Percentiles rank a stretch among this genome's conserved stretches.
Evolutionary conservation across 2,888 invertebrate genomes (phyloP).

Genomic region (Bruchidius siliquastri): DNA sequence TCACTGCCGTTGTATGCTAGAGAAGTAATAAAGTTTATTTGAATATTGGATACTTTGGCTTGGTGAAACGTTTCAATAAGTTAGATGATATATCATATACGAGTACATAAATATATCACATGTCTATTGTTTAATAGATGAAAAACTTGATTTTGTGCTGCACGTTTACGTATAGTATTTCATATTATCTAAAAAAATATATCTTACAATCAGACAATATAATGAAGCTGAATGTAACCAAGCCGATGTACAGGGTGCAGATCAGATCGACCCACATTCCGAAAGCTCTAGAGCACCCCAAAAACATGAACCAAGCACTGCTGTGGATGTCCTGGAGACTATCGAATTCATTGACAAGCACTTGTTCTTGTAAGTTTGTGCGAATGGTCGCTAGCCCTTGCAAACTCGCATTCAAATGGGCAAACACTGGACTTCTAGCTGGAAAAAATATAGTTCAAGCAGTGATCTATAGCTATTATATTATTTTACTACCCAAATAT

Average conservation of each 20-base stretch:
- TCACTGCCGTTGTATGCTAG: slow-evolving; percentile 42
- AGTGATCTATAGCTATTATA: too few species aligned
- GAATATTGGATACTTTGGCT: too few species aligned
- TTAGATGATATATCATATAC: too few species aligned
- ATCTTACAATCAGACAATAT: slow-evolving; percentile 39
- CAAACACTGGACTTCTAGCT: slow-evolving; percentile 74
- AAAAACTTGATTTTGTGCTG: too few species aligned
- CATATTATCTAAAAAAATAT: neutral
- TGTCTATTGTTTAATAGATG: too few species aligned
- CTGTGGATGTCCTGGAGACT: slow-evolving; percentile 58
- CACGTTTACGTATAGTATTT: neutral
- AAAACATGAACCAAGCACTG: slow-evolving; percentile 68
- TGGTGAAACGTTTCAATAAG: too few species aligned
- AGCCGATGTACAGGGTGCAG: slow-evolving; percentile 61
- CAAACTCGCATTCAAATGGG: slow-evolving; percentile 66
- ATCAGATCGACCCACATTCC: slow-evolving; percentile 69
- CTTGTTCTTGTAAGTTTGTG: slow-evolving; percentile 58
- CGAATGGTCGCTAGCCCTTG: slow-evolving; percentile 71
- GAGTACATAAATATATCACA: too few species aligned
- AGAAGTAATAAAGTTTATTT: slow-evolving; percentile 6
- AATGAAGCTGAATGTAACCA: slow-evolving; percentile 62
- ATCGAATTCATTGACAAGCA: slow-evolving; percentile 57
- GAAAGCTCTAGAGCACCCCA: slow-evolving; percentile 61
- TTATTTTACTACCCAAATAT: too few species aligned
- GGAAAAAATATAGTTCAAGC: too few species aligned